Percentiles rank a stretch among this genome's conserved stretches.
Conservation (phyloP, 2,113 vertebrate species). For the Pangasianodon gigas region DNA sequence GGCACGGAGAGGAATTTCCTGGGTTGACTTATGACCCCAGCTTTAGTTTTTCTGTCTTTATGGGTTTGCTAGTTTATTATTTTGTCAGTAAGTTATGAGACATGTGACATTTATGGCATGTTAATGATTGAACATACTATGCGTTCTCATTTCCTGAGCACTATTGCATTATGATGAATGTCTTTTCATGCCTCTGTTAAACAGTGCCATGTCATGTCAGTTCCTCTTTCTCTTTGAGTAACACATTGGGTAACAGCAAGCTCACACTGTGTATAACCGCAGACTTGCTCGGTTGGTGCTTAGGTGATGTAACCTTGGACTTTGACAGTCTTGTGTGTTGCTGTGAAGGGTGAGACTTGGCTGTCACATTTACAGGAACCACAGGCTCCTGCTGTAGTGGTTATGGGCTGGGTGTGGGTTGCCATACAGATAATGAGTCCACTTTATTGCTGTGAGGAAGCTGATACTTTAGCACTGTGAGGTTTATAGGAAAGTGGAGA, state of each 20-base stretch:
- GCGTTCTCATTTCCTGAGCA: neutral
- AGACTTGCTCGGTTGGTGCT: neutral
- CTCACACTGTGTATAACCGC: neutral
- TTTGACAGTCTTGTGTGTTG: conserved; percentile 28
- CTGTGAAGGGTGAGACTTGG: conserved; percentile 43
- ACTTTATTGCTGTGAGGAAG: conserved; percentile 17
- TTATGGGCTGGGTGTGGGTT: conserved; percentile 40
- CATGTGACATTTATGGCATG: neutral
- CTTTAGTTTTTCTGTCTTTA: conserved; percentile 29
- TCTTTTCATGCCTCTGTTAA: neutral
- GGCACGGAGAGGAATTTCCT: conserved; percentile 26
- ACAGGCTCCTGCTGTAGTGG: conserved; percentile 32
- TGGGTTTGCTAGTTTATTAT: neutral
- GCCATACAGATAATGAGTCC: conserved; percentile 41
- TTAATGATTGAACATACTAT: neutral
- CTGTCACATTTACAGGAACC: conserved; percentile 47
- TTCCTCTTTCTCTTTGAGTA: neutral
- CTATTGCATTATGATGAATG: neutral
- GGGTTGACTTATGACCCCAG: conserved; percentile 13
- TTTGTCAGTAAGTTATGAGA: neutral
- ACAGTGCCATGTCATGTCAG: neutral
- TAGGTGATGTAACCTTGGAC: conserved; percentile 23
- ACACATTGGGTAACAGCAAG: neutral
- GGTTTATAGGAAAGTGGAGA: conserved; percentile 4
- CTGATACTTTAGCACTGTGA: conserved; percentile 19